Percentiles rank a stretch among this genome's conserved stretches.
Conservation (phyloP, 2,113 vertebrate species). For the Cephalopterus ornatus region DNA sequence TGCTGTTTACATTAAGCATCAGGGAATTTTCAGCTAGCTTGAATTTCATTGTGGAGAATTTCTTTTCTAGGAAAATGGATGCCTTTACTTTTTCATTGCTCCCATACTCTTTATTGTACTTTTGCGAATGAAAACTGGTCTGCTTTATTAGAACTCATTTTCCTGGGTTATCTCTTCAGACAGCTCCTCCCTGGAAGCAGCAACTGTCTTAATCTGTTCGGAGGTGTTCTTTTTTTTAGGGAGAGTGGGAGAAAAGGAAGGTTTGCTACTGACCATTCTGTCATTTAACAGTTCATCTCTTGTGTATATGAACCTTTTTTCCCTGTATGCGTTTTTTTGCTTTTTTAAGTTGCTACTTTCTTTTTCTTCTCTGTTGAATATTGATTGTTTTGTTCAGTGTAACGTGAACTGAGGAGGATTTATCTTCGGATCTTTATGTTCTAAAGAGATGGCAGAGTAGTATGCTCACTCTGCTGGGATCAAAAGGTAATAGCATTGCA, state of each 20-base stretch:
- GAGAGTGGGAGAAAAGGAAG: background rate
- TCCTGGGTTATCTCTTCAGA: constrained; percentile 24
- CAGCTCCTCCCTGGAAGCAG: background rate
- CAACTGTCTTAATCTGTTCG: constrained; percentile 34
- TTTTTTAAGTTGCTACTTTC: background rate
- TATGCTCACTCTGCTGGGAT: background rate
- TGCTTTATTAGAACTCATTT: background rate
- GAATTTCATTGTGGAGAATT: background rate
- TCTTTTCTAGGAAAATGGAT: background rate
- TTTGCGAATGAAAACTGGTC: background rate
- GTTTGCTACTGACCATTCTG: background rate
- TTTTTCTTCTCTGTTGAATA: background rate
- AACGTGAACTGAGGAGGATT: background rate
- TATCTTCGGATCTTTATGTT: background rate
- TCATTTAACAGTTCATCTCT: background rate
- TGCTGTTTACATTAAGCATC: constrained; percentile 7
- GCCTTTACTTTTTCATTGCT: background rate
- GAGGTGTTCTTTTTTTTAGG: background rate
- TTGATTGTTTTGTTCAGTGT: background rate
- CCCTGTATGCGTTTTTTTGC: background rate
- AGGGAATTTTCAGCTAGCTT: constrained; percentile 4
- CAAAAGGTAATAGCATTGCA: background rate
- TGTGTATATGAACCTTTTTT: background rate
- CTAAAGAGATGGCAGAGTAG: background rate
- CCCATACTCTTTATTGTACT: background rate